phyloP scores from a whole-genome alignment of 2,113 vertebrate species.

The Leucoraja erinaceus region DNA sequence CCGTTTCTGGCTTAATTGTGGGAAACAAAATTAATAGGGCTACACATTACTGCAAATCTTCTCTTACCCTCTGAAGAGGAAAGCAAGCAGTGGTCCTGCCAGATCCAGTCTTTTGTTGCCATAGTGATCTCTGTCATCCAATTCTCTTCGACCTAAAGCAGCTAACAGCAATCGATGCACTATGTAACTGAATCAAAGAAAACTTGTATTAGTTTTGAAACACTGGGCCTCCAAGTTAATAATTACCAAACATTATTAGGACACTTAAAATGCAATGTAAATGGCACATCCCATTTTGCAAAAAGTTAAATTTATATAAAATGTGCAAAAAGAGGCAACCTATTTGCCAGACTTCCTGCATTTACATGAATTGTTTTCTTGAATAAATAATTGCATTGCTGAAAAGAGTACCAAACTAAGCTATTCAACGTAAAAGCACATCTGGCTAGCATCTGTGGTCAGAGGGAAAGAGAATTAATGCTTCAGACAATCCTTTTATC shows the following conservation, averaged over 20 bases:
- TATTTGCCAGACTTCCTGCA: not conserved
- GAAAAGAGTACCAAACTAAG: slow-evolving; percentile 6
- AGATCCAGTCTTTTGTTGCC: slow-evolving; percentile 97
- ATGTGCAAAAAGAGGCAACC: not conserved
- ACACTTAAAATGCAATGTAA: not conserved
- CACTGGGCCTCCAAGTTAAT: not conserved
- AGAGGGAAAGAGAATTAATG: no score
- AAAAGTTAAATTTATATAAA: not conserved
- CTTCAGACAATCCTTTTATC: no score
- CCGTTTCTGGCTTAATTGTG: not conserved
- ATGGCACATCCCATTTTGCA: not conserved
- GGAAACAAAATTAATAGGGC: not conserved
- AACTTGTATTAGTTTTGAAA: not conserved
- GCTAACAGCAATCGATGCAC: slow-evolving; percentile 88
- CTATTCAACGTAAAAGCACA: not conserved
- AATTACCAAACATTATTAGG: not conserved
- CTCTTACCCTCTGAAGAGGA: slow-evolving; percentile 88
- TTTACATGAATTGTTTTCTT: not conserved
- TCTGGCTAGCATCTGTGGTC: no score
- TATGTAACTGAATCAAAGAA: slow-evolving; percentile 76
- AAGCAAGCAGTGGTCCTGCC: slow-evolving; percentile 88
- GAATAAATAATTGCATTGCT: not conserved
- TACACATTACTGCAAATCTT: not conserved
- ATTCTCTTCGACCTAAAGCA: slow-evolving; percentile 85
- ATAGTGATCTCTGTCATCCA: slow-evolving; percentile 98